These are phyloP conservation scores for Pterostichus niger DNA, from an alignment of 2,888 invertebrate species.

Conservation along the genomic window DNA sequence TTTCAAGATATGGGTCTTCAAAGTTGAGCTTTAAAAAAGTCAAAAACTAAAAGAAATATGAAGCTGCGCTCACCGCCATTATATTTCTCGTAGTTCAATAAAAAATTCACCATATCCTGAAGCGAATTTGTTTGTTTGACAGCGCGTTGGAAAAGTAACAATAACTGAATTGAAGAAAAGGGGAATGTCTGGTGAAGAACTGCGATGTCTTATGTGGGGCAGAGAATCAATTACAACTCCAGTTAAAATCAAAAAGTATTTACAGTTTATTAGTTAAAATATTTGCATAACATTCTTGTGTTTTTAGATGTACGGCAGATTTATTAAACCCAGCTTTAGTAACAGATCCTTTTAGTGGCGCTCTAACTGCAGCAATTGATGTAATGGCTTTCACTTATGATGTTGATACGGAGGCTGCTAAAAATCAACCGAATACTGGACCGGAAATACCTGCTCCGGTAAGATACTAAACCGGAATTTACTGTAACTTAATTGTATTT, in stretches of 20 bases:
- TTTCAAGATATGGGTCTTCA: too few species aligned
- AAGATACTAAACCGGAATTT: background rate
- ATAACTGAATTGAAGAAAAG: constrained; percentile 89
- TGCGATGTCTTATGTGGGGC: constrained; percentile 94
- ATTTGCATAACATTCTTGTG: background rate
- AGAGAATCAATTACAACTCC: constrained; percentile 93
- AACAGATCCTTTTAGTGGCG: constrained; percentile 77
- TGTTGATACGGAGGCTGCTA: constrained; percentile 72
- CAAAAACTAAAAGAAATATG: too few species aligned
- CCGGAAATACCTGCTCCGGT: constrained; percentile 44
- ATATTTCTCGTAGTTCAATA: too few species aligned
- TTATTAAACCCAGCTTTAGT: constrained; percentile 31
- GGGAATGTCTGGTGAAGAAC: constrained; percentile 91
- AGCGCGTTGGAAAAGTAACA: constrained; percentile 93
- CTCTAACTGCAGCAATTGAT: constrained; percentile 88
- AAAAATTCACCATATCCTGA: too few species aligned
- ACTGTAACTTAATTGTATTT: background rate
- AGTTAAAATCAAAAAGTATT: constrained; percentile 84
- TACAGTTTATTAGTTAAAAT: background rate
- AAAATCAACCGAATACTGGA: constrained; percentile 6
- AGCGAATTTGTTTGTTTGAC: constrained; percentile 71
- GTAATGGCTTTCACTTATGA: constrained; percentile 92
- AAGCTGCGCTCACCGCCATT: too few species aligned
- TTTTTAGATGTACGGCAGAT: constrained; percentile 45
- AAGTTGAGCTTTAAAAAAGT: too few species aligned